Evolutionary conservation across 2,113 vertebrate species (phyloP).

Genomic region (Gasterosteus aculeatus): DNA sequence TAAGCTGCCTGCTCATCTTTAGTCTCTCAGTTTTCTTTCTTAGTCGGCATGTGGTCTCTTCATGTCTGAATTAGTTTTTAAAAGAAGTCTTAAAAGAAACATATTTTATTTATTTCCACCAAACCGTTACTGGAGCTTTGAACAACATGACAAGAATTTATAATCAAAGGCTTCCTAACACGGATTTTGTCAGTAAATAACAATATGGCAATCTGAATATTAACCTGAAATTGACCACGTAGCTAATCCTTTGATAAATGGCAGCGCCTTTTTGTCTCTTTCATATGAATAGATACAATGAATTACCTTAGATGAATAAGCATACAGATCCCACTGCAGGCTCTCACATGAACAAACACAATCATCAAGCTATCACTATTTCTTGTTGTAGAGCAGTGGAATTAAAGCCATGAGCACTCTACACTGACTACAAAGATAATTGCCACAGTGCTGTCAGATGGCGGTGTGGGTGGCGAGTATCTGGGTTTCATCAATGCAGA

Average conservation of each 20-base stretch:
- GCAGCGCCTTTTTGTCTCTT: conserved; percentile 22
- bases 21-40: conserved; percentile 16
- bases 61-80: not conserved
- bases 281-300: not conserved
- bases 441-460: conserved; percentile 66
- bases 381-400: conserved; percentile 31
- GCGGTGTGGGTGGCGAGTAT: conserved; percentile 60
- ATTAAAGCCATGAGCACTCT: conserved; percentile 59
- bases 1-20: conserved; percentile 26
- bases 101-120: not conserved
- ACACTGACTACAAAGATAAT: conserved; percentile 69
- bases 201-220: conserved; percentile 20
- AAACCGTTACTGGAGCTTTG: conserved; percentile 22
- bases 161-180: conserved; percentile 19
- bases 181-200: not conserved
- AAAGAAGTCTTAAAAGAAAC: not conserved
- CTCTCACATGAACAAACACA: conserved; percentile 42
- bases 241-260: conserved; percentile 17
- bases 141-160: conserved; percentile 21
- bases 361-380: conserved; percentile 10
- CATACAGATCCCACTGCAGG: conserved; percentile 28
- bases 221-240: not conserved
- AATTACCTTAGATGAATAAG: conserved; percentile 43
- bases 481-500: conserved; percentile 64
- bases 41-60: not conserved